These are phyloP conservation scores for Rhopalosiphum nymphaeae DNA, from an alignment of 2,888 invertebrate genomes.

Conservation along the genomic window DNA sequence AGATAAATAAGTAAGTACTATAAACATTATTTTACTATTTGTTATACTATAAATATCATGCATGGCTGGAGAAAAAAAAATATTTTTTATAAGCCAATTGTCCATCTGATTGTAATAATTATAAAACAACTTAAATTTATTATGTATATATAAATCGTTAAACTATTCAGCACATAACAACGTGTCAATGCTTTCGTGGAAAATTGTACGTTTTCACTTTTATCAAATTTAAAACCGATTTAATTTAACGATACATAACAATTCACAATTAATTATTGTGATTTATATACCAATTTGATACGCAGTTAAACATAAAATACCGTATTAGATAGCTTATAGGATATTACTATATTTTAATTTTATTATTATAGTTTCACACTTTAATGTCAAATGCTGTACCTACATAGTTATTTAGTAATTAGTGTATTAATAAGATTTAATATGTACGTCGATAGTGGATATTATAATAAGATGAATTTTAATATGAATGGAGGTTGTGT, in stretches of 20 bases:
- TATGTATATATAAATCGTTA: neutral
- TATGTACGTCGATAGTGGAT: neutral
- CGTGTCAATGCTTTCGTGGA: neutral
- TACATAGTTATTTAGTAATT: too few relatives aligned
- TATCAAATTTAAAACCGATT: neutral
- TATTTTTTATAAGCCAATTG: neutral
- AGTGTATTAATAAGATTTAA: neutral
- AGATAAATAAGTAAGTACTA: neutral
- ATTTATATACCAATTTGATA: neutral
- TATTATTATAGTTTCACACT: neutral
- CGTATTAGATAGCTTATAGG: neutral
- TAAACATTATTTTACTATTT: neutral
- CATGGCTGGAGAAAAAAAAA: neutral
- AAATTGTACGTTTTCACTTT: neutral
- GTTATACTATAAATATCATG: neutral
- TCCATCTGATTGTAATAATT: neutral
- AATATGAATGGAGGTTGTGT: neutral
- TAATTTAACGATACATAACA: neutral
- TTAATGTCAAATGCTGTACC: neutral
- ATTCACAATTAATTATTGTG: neutral
- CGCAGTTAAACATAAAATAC: neutral
- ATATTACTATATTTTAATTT: neutral
- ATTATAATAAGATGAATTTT: neutral
- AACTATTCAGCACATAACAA: neutral
- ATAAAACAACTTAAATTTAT: neutral